These are phyloP conservation scores for Hoplostethus atlanticus DNA, from an alignment of 2,797 vertebrate species.

Conservation along the genomic window DNA sequence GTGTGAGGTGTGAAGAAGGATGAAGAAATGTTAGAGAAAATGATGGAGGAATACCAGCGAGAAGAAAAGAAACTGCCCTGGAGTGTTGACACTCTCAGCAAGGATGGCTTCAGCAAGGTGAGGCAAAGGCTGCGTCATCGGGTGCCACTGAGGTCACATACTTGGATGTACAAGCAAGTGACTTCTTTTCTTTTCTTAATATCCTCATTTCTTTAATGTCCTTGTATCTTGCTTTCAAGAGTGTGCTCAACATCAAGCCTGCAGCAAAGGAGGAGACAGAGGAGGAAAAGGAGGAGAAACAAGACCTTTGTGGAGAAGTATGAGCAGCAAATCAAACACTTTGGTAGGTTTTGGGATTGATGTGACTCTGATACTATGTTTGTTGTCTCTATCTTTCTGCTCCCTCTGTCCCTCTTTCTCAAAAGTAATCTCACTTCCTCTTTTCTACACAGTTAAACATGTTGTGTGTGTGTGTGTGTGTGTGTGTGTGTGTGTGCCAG, in stretches of 20 bases:
- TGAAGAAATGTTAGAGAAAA: slow-evolving; percentile 83
- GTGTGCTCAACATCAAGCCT: slow-evolving; percentile 87
- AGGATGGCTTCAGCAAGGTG: slow-evolving; percentile 94
- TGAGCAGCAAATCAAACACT: slow-evolving; percentile 89
- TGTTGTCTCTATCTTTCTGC: not conserved
- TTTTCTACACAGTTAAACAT: too few relatives aligned
- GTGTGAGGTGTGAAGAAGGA: slow-evolving; percentile 87
- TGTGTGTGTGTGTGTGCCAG: slow-evolving; percentile 68
- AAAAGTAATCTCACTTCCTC: not conserved
- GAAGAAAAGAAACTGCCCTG: slow-evolving; percentile 91
- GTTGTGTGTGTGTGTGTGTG: not conserved
- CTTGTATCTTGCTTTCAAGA: slow-evolving; percentile 74
- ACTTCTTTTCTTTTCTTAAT: not conserved
- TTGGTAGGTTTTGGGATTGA: slow-evolving; percentile 78
- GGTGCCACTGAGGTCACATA: not conserved
- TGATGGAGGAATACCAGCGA: slow-evolving; percentile 83
- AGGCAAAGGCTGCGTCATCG: not conserved
- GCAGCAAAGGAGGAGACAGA: slow-evolving; percentile 80
- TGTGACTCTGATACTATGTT: slow-evolving; percentile 69
- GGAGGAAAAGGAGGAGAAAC: slow-evolving; percentile 86
- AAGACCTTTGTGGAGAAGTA: slow-evolving; percentile 89
- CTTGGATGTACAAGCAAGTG: too few relatives aligned
- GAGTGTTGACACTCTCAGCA: slow-evolving; percentile 93
- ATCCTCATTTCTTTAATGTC: not conserved
- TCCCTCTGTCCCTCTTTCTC: not conserved